A percentile compares a stretch with the other conserved stretches of the same genome.
Conservation (phyloP, 2,888 invertebrate genomes). For the Leucozona laternaria region DNA sequence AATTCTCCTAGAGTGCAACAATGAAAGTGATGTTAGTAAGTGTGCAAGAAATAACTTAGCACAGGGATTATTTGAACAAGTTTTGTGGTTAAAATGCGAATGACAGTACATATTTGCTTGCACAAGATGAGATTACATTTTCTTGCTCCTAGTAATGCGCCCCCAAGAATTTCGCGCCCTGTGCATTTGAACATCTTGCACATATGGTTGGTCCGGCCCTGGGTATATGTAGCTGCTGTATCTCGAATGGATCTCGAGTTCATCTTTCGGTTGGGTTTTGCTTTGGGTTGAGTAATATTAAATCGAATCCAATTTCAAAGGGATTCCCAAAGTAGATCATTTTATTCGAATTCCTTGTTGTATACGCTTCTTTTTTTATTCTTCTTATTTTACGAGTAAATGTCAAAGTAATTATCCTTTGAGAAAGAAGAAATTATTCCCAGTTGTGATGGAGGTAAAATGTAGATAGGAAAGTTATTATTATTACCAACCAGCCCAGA, state of each 20-base stretch:
- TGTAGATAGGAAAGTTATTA: background rate
- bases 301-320: constrained; percentile 74
- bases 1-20: no score
- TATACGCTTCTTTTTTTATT: background rate
- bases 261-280: constrained; percentile 43
- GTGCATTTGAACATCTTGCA: no score
- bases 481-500: background rate
- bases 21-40: no score
- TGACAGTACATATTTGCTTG: no score
- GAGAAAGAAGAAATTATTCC: constrained; percentile 15
- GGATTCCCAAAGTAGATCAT: constrained; percentile 60
- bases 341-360: constrained; percentile 46
- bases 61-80: no score
- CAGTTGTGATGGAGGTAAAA: constrained; percentile 17
- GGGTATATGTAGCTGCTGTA: background rate
- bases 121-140: no score
- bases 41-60: no score
- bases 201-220: no score
- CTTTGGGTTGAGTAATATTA: constrained; percentile 57
- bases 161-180: no score
- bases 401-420: constrained; percentile 27
- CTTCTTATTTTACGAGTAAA: constrained; percentile 8
- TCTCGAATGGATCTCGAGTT: constrained; percentile 57
- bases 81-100: no score
- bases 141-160: no score